Conservation (phyloP, 2,888 invertebrate genomes). For the Asteroscopus sphinx region DNA sequence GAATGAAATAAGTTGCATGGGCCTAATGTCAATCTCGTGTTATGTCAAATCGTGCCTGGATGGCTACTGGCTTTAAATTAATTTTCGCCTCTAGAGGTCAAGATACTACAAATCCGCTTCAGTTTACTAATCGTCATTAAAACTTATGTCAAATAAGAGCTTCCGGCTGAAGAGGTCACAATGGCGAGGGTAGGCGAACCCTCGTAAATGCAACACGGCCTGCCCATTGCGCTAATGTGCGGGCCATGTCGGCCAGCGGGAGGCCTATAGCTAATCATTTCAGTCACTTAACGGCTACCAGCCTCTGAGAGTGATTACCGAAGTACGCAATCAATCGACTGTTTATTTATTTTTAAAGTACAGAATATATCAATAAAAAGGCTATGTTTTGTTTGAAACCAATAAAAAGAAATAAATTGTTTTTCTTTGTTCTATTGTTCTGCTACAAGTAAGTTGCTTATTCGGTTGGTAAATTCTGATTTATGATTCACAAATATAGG, state of each 20-base stretch:
- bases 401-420: too few relatives aligned
- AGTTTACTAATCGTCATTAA: conserved; percentile 3
- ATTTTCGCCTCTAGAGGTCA: too few relatives aligned
- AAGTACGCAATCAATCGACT: conserved; percentile 53
- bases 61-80: too few relatives aligned
- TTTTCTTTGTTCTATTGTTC: too few relatives aligned
- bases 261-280: conserved; percentile 79
- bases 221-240: conserved; percentile 78
- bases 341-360: conserved; percentile 37
- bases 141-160: conserved; percentile 40
- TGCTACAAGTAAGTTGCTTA: too few relatives aligned
- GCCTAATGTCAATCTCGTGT: too few relatives aligned
- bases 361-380: background rate
- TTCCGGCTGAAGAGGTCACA: conserved; percentile 60
- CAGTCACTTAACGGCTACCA: conserved; percentile 79
- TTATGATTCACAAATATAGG: too few relatives aligned
- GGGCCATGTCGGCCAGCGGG: conserved; percentile 79
- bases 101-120: background rate
- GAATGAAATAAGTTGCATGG: too few relatives aligned
- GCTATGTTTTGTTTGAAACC: background rate
- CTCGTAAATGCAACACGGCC: conserved; percentile 75
- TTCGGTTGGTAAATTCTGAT: too few relatives aligned
- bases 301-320: conserved; percentile 75
- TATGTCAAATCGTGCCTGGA: too few relatives aligned
- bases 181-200: conserved; percentile 51